Base-by-base conservation (phyloP, 2,888 invertebrate genomes). In the Sarcophaga subvicina region DNA sequence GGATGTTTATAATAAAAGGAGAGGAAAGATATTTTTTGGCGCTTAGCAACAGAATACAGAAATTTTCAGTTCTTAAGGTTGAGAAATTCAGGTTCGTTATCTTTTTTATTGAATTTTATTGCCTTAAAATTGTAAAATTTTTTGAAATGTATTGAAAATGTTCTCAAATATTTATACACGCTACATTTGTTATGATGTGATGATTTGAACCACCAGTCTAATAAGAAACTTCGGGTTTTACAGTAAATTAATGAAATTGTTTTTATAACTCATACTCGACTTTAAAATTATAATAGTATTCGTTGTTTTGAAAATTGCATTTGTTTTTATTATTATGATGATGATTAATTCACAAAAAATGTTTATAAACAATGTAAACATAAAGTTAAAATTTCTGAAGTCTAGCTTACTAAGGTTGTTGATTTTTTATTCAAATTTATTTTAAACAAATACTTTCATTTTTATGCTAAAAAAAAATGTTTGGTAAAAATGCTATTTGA, bases 401-500 rank as follows among this genome's bases (percentile, higher is more conserved):
- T 54, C 54, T 1, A 12, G 1, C 0, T 12, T 54, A 54, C 54
- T 54, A 54, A 54, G 12, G 54, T 54, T 54, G 54, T 54, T 54
- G 17, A 54, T 54, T 54, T 54, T 12, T 54, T 54, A 54, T 54
- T 54, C 4, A 12, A 54, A 54, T 54, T 54, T 54, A 14, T 54
- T 17, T 54, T 54, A 14, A 54, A 54, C 5, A 49, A 72, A 75
- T 59, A 45, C 54, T 69, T 69, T 69, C 45, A 27, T 37, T 27
- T 64, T 64, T 64, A 25, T 17, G 17, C 27, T n/a, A n/a, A 64
- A 14, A 25, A 25, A 64, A 54, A 54, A 5, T 54, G 54, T 4
- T 17, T 4, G 17, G 5, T 54, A 17, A 54, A 54, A 54, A 54
- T 14, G 54, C 14, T 54, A 54, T 17, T 54, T 12, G 14, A 17